These are phyloP conservation scores for Stomatorhinus ivindoensis DNA, from an alignment of 2,113 vertebrate genomes.

Conservation along the genomic window DNA sequence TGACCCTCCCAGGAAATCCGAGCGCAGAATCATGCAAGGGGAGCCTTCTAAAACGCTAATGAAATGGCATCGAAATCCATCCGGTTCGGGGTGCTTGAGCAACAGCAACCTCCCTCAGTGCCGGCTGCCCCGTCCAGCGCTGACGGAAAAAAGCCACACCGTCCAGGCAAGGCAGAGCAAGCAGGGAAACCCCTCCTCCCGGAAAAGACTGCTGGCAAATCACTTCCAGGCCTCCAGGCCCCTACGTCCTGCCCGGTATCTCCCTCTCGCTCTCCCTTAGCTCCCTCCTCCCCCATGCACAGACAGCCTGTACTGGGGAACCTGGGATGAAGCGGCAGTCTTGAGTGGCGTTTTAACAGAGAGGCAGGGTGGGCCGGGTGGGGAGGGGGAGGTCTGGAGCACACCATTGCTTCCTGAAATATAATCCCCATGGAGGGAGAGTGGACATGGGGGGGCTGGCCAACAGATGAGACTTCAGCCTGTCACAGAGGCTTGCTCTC, in stretches of 20 bases:
- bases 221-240: background rate
- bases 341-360: slow-evolving; percentile 15
- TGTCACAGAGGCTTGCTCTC: slow-evolving; percentile 18
- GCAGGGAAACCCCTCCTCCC: slow-evolving; percentile 1
- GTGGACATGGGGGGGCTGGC: slow-evolving; percentile 21
- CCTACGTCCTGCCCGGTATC: background rate
- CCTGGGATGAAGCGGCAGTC: slow-evolving; percentile 21
- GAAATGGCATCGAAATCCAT: background rate
- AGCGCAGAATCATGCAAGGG: background rate
- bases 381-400: background rate
- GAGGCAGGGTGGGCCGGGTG: background rate
- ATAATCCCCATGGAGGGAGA: slow-evolving; percentile 6
- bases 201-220: slow-evolving; percentile 7
- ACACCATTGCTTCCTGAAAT: slow-evolving; percentile 24
- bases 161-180: slow-evolving; percentile 16
- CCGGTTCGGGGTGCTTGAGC: background rate
- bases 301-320: background rate
- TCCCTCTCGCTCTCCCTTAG: background rate
- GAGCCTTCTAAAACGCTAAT: background rate
- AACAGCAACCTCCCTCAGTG: background rate
- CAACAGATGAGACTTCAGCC: slow-evolving; percentile 27
- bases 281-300: background rate
- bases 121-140: slow-evolving; percentile 18
- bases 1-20: background rate
- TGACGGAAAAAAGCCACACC: background rate